Conservation (phyloP, 2,113 vertebrate species). For the Lasiurus cinereus region DNA sequence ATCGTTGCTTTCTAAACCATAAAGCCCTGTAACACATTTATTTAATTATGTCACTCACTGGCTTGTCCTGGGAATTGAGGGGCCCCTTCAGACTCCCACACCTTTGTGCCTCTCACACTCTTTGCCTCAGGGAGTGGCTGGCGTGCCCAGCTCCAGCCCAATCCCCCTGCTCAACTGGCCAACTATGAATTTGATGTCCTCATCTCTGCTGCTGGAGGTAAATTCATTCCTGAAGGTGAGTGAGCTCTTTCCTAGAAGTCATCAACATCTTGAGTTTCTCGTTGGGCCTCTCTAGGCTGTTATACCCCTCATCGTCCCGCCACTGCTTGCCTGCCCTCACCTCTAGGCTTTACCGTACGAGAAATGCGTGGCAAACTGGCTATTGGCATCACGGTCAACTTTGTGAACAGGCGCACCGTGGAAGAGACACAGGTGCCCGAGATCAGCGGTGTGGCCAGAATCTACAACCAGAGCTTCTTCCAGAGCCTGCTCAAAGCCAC, state of each 20-base stretch:
- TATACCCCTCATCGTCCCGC: neutral
- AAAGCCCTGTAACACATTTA: neutral
- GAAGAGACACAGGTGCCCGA: constrained; percentile 93
- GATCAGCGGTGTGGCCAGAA: constrained; percentile 96
- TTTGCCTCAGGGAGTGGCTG: constrained; percentile 88
- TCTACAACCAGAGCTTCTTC: constrained; percentile 99
- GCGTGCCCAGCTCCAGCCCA: constrained; percentile 91
- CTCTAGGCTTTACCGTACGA: constrained; percentile 93
- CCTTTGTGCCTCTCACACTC: constrained; percentile 12
- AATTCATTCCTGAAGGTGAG: constrained; percentile 95
- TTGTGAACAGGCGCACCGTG: constrained; percentile 90
- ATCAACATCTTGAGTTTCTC: neutral
- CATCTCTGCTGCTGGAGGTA: constrained; percentile 95
- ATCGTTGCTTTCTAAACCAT: neutral
- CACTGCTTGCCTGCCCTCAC: neutral
- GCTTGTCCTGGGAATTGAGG: constrained; percentile 1
- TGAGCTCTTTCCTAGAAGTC: neutral
- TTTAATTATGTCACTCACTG: constrained; percentile 29
- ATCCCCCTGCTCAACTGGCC: constrained; percentile 85
- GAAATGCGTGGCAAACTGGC: constrained; percentile 95
- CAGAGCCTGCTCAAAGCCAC: constrained; percentile 93
- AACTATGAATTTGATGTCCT: constrained; percentile 94
- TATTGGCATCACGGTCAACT: constrained; percentile 97
- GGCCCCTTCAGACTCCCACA: neutral
- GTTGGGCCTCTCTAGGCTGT: neutral